These are phyloP conservation scores for Schizopygopsis pylzovi DNA, from an alignment of 2,797 vertebrate species.

Conservation along the genomic window DNA sequence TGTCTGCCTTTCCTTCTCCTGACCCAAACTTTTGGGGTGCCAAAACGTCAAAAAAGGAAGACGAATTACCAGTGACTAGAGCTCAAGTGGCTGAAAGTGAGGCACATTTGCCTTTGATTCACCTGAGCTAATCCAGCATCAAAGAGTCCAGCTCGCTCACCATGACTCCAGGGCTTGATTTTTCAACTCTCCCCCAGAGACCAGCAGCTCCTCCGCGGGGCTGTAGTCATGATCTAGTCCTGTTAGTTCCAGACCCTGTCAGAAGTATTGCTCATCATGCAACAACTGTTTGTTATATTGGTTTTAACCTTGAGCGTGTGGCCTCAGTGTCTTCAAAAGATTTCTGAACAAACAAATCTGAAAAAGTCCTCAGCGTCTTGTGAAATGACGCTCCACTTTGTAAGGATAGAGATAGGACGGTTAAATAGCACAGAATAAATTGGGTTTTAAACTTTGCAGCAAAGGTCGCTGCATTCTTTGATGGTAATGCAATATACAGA, in stretches of 20 bases:
- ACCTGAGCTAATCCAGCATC: constrained; percentile 60
- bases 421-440: constrained; percentile 23
- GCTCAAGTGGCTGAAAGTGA: constrained; percentile 31
- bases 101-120: constrained; percentile 32
- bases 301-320: constrained; percentile 31
- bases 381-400: neutral
- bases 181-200: constrained; percentile 31
- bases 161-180: constrained; percentile 6
- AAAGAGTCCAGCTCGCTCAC: constrained; percentile 50
- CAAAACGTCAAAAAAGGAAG: constrained; percentile 9
- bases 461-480: constrained; percentile 26
- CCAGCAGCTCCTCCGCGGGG: constrained; percentile 9
- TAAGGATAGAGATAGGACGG: neutral
- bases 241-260: constrained; percentile 50
- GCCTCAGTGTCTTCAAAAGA: constrained; percentile 28
- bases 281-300: constrained; percentile 35
- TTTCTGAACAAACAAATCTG: constrained; percentile 36
- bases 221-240: constrained; percentile 43
- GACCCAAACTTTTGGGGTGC: constrained; percentile 20
- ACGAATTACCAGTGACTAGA: constrained; percentile 11
- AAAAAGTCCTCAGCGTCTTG: constrained; percentile 9
- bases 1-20: neutral
- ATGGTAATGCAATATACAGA: constrained; percentile 32
- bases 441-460: constrained; percentile 14
- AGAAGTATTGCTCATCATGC: constrained; percentile 25